Percentiles rank a stretch among this genome's conserved stretches.
Conservation (phyloP, 2,113 vertebrate genomes). For the Ondatra zibethicus region DNA sequence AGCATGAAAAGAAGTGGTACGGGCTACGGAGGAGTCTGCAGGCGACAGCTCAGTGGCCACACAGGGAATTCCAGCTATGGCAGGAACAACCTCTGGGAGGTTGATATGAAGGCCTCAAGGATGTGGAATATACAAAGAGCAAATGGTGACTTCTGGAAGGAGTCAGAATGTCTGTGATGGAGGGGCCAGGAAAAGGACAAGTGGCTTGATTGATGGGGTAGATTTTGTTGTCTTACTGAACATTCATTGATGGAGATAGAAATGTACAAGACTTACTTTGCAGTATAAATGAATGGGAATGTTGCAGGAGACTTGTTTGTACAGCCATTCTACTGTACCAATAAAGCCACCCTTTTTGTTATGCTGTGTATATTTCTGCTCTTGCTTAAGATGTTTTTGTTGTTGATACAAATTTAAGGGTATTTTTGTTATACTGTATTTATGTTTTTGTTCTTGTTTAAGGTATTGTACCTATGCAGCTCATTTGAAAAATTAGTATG, state of each 20-base stretch:
- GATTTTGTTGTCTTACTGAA: slow-evolving; percentile 18
- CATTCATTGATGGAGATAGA: neutral
- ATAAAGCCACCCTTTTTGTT: neutral
- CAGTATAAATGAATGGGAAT: neutral
- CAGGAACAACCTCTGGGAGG: neutral
- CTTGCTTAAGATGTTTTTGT: neutral
- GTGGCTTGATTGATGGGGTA: neutral
- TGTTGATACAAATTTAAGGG: neutral
- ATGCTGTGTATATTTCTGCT: neutral
- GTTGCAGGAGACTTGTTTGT: neutral
- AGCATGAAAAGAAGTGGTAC: neutral
- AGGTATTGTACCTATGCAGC: neutral
- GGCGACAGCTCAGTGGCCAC: neutral
- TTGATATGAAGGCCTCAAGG: neutral
- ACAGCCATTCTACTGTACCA: neutral
- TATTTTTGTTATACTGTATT: neutral
- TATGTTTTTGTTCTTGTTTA: neutral
- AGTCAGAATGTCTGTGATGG: neutral
- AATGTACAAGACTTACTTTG: neutral
- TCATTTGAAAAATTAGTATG: neutral
- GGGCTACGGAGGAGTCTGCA: neutral
- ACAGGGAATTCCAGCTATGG: neutral
- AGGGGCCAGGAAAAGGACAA: neutral
- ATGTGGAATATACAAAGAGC: neutral
- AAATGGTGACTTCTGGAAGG: neutral